These are phyloP conservation scores for Manduca sexta DNA, from an alignment of 1,140 invertebrate genomes.

Conservation along the genomic window DNA sequence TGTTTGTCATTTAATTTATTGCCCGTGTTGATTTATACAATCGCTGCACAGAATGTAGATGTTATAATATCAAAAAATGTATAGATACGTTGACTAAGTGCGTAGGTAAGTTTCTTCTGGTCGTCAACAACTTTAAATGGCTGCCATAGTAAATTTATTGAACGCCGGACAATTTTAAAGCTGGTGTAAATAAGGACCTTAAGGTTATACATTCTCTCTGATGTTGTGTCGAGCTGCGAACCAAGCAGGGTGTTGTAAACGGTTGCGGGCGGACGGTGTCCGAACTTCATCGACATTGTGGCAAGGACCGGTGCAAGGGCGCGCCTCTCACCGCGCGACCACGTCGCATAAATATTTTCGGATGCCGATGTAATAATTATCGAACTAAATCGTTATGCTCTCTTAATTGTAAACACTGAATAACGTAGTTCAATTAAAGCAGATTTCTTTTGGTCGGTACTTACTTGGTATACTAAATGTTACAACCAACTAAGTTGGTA, in stretches of 20 bases:
- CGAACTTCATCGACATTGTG: conserved; percentile 49
- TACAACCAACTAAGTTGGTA: too few species aligned
- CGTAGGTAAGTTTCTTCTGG: not conserved
- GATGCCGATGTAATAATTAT: conserved; percentile 55
- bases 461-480: too few species aligned
- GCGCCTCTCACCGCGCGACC: conserved; percentile 54
- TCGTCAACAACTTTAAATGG: conserved; percentile 3
- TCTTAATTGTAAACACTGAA: conserved; percentile 16
- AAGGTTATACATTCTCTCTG: conserved; percentile 48
- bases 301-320: conserved; percentile 59
- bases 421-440: conserved; percentile 11
- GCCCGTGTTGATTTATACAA: too few species aligned
- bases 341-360: conserved; percentile 48
- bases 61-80: conserved; percentile 1
- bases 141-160: conserved; percentile 3
- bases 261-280: conserved; percentile 9
- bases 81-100: not conserved
- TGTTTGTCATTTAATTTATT: too few species aligned
- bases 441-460: too few species aligned
- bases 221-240: conserved; percentile 19
- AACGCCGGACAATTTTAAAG: conserved; percentile 2
- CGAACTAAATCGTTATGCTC: conserved; percentile 42
- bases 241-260: conserved; percentile 34
- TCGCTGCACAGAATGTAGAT: not conserved
- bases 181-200: conserved; percentile 5